These are phyloP conservation scores for Brachirus orientalis DNA, from an alignment of 2,113 vertebrate genomes.

Conservation along the genomic window DNA sequence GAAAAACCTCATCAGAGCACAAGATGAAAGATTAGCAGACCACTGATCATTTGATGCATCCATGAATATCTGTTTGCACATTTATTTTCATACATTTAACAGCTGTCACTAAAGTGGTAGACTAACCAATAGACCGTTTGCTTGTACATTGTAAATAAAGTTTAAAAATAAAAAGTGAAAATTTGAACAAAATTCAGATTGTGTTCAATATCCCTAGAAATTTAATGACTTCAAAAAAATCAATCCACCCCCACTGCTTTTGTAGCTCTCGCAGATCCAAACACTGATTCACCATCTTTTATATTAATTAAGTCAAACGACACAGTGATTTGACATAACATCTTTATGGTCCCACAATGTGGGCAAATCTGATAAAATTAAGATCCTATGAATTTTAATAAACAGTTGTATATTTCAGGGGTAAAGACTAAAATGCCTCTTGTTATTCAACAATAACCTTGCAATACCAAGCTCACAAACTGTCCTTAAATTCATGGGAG, in stretches of 20 bases:
- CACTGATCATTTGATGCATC: background rate
- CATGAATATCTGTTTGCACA: background rate
- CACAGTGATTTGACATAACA: background rate
- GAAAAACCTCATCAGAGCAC: no score
- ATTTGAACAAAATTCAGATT: background rate
- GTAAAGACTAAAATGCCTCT: background rate
- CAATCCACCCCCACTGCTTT: no score
- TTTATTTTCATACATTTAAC: background rate
- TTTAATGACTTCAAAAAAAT: no score
- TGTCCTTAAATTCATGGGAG: slow-evolving; percentile 5
- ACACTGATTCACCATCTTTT: background rate
- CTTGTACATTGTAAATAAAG: background rate
- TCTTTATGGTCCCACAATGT: no score
- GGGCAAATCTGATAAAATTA: background rate
- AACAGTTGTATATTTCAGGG: background rate
- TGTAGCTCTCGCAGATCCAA: background rate
- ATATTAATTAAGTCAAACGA: background rate
- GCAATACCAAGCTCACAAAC: background rate
- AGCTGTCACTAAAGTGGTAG: background rate
- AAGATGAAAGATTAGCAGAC: no score
- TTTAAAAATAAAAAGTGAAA: background rate
- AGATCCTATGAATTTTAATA: background rate
- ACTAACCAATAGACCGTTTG: no score
- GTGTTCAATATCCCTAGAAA: no score
- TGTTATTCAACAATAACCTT: slow-evolving; percentile 9